phyloP scores from a whole-genome alignment of 2,888 invertebrate genomes.

The Mythimna pallens region DNA sequence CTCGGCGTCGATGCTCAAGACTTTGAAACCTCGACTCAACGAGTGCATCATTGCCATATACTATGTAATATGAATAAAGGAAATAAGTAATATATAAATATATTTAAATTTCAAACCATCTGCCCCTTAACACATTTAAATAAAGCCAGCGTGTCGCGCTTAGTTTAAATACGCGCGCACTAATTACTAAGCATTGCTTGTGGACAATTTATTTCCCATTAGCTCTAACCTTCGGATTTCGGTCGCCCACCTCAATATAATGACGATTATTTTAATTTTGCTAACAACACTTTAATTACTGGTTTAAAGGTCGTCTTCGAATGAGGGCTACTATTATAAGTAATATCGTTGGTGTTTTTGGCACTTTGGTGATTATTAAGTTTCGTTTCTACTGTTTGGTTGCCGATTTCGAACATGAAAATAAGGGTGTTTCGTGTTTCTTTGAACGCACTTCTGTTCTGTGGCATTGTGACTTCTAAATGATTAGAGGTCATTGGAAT shows the following conservation, averaged over 20 bases:
- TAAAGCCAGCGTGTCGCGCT: constrained; percentile 80
- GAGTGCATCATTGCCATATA: too few species aligned
- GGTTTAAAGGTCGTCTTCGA: constrained; percentile 72
- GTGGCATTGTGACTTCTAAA: not conserved
- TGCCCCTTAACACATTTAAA: constrained; percentile 75
- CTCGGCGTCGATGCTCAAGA: too few species aligned
- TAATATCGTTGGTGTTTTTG: constrained; percentile 9
- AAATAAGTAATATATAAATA: too few species aligned
- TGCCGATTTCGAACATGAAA: not conserved
- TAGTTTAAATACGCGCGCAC: constrained; percentile 84
- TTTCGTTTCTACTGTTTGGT: not conserved
- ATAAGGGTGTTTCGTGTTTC: not conserved
- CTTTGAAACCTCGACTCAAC: too few species aligned
- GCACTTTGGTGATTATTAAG: not conserved
- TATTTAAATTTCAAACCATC: constrained; percentile 29
- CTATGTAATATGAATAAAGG: too few species aligned
- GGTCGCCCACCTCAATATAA: constrained; percentile 81
- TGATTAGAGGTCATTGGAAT: not conserved
- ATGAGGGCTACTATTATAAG: constrained; percentile 37
- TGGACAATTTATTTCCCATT: constrained; percentile 90
- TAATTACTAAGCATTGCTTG: constrained; percentile 85
- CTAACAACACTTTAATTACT: constrained; percentile 90
- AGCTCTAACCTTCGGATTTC: constrained; percentile 85
- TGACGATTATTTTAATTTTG: constrained; percentile 87
- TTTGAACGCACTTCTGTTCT: not conserved